Conservation (phyloP, 2,888 invertebrate species). For the Drosophila mimica region DNA sequence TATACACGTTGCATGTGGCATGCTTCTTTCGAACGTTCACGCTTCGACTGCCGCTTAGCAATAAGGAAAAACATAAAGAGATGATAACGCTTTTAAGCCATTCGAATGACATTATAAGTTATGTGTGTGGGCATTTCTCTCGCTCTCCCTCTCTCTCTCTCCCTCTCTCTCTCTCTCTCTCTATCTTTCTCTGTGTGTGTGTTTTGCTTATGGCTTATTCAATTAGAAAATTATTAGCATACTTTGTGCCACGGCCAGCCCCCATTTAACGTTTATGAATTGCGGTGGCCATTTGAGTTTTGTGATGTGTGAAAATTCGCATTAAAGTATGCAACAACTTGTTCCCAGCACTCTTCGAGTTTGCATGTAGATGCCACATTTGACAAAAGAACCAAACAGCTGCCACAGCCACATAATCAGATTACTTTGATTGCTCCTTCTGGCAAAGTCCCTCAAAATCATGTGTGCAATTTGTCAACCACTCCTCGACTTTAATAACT, state of each 20-base stretch:
- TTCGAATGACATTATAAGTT: slow-evolving; percentile 70
- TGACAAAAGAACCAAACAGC: not conserved
- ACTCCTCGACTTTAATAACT: not conserved
- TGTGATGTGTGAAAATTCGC: slow-evolving; percentile 45
- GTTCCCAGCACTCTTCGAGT: slow-evolving; percentile 4
- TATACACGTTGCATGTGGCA: not conserved
- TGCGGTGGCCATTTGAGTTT: slow-evolving; percentile 38
- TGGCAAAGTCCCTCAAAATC: not conserved
- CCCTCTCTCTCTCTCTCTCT: no score
- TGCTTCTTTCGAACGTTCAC: slow-evolving; percentile 31
- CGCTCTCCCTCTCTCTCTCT: slow-evolving; percentile 4
- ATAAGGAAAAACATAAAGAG: slow-evolving; percentile 69
- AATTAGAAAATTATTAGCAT: slow-evolving; percentile 74
- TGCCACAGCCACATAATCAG: not conserved
- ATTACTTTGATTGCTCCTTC: not conserved
- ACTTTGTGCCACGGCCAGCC: slow-evolving; percentile 12
- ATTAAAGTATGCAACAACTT: slow-evolving; percentile 45
- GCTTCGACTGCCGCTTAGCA: slow-evolving; percentile 56
- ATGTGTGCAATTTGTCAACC: not conserved
- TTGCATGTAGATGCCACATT: not conserved
- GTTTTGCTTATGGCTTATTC: slow-evolving; percentile 65
- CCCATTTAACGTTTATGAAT: slow-evolving; percentile 42
- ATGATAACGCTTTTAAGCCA: slow-evolving; percentile 69
- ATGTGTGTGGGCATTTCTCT: slow-evolving; percentile 38
- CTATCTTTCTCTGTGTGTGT: not conserved